Conservation (phyloP, 2,113 vertebrate genomes). For the Chiloscyllium plagiosum region DNA sequence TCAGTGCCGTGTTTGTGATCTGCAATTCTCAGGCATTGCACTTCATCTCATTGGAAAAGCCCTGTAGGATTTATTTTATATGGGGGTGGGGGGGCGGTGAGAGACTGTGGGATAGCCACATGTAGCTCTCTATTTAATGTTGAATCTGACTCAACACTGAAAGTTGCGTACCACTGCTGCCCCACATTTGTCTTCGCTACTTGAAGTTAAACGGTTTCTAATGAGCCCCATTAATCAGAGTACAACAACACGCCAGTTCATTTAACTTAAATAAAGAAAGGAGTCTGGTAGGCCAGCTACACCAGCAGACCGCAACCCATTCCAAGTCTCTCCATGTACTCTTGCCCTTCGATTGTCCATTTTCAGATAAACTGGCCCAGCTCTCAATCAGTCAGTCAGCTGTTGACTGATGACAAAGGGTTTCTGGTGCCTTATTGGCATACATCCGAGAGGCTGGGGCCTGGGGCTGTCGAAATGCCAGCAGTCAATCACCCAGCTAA, state of each 20-base stretch:
- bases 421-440: not conserved
- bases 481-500: not conserved
- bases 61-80: not conserved
- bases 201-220: not conserved
- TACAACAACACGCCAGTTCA: not conserved
- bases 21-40: not conserved
- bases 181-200: not conserved
- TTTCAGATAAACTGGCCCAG: not conserved
- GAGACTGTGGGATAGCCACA: not conserved
- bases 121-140: not conserved
- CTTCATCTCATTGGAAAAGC: not conserved
- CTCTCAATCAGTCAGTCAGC: not conserved
- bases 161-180: not conserved
- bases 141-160: not conserved
- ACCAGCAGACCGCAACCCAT: not conserved
- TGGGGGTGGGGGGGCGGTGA: not conserved
- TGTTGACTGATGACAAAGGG: not conserved
- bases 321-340: not conserved
- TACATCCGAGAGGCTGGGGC: not conserved
- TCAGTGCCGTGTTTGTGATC: not conserved
- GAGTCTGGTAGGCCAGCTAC: not conserved
- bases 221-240: conserved; percentile 9
- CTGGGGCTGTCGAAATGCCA: not conserved
- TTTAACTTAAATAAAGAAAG: not conserved
- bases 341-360: not conserved